These are phyloP conservation scores for Anthopleura sola DNA, from an alignment of 64 coral and sea anemone species.

Conservation along the genomic window DNA sequence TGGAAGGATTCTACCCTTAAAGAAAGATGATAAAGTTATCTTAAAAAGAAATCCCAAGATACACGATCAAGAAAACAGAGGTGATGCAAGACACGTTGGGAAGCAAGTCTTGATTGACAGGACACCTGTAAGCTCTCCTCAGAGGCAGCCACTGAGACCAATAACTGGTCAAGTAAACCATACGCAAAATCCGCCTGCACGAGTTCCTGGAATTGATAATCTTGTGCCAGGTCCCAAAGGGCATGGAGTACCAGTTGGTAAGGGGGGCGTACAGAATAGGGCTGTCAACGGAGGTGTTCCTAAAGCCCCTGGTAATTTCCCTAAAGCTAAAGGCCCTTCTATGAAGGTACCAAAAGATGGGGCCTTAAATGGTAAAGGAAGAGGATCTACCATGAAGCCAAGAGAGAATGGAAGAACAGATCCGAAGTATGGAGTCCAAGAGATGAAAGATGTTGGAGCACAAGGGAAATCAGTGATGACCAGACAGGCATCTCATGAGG, in stretches of 20 bases:
- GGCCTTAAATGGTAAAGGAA: background rate
- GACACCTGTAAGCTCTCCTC: background rate
- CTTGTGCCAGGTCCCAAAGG: background rate
- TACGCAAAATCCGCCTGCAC: background rate
- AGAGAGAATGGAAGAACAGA: background rate
- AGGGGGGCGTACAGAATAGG: background rate
- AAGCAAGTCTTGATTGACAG: constrained; percentile 15
- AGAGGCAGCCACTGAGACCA: constrained; percentile 47
- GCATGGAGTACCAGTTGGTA: background rate
- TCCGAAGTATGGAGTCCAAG: background rate
- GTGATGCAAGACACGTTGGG: background rate
- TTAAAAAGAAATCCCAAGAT: background rate
- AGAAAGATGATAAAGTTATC: background rate
- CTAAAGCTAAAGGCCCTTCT: background rate
- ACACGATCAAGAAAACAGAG: constrained; percentile 49
- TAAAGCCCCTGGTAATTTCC: background rate
- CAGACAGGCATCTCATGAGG: background rate
- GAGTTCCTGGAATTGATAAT: background rate
- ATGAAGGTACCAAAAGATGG: background rate
- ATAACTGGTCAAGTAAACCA: constrained; percentile 16
- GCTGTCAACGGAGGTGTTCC: background rate
- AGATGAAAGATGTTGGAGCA: background rate
- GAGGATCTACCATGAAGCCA: background rate
- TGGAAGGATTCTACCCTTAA: background rate
- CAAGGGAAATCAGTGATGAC: background rate